Evolutionary conservation across 2,888 invertebrate species (phyloP).

Genomic region (Gerosis bhagava): DNA sequence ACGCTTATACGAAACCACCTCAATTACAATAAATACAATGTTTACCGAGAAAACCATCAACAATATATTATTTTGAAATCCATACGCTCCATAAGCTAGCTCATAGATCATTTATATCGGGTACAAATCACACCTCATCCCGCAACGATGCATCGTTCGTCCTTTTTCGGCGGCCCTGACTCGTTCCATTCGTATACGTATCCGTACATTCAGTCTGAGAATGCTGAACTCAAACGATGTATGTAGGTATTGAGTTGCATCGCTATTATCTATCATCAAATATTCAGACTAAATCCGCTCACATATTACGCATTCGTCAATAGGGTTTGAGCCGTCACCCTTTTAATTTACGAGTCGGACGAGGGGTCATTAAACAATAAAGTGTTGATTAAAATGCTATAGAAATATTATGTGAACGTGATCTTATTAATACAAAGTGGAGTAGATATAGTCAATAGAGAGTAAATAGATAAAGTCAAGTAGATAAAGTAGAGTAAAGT

Average conservation of each 20-base stretch:
- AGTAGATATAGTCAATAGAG: too few species aligned
- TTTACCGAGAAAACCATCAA: slow-evolving; percentile 39
- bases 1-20: slow-evolving; percentile 66
- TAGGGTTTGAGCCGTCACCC: slow-evolving; percentile 80
- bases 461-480: too few species aligned
- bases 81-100: slow-evolving; percentile 5
- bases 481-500: too few species aligned
- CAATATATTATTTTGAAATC: slow-evolving; percentile 21
- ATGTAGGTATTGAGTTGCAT: slow-evolving; percentile 7
- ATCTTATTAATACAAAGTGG: too few species aligned
- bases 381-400: slow-evolving; percentile 83
- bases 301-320: slow-evolving; percentile 76
- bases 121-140: slow-evolving; percentile 16
- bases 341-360: slow-evolving; percentile 78
- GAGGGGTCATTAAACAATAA: slow-evolving; percentile 82
- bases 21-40: slow-evolving; percentile 51
- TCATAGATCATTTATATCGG: slow-evolving; percentile 22
- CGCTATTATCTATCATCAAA: slow-evolving; percentile 66
- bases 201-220: slow-evolving; percentile 9
- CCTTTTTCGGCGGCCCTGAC: slow-evolving; percentile 21
- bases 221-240: slow-evolving; percentile 9
- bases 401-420: too few species aligned
- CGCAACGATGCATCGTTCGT: slow-evolving; percentile 11
- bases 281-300: slow-evolving; percentile 68
- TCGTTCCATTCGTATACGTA: slow-evolving; percentile 4